Base-by-base conservation (phyloP, 2,797 vertebrate genomes). In the Pelobates cultripes region DNA sequence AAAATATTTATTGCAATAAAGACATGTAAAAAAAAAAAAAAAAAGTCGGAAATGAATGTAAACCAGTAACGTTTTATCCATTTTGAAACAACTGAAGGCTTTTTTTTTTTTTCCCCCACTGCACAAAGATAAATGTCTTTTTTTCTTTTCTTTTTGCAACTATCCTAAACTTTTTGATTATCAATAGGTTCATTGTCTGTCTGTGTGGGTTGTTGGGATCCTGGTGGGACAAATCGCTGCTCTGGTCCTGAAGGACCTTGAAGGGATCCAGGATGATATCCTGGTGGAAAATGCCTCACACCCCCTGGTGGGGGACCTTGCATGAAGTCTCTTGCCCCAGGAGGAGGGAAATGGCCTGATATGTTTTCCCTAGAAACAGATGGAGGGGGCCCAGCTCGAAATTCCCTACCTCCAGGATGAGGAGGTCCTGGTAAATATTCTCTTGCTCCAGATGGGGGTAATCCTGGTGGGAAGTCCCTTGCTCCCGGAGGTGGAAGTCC, bases 261-360 rank as follows among this genome's bases (percentile, higher is more conserved):
- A 57, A 91, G 92, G 66, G 93, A 91, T 86, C 92, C 88, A 78
- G 91, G 91, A 41, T 91, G 88, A 44, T 86, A 87, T 60, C 80
- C 80, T 57, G 57, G 40, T 14, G 74, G 74, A 4, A 77, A 82
- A 73, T 77, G 45, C 53, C 74, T 70, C 14, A 61, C 53, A 42
- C 73, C 79, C 47, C 10, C 10, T 40, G 40, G 45, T 28, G 15
- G 40, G 47, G 64, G 66, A 66, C 70, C 72, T 17, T 68, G 75
- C n/a, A 51, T 40, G 7, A 79, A 79, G 82, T 84, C 81, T 75
- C 66, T 83, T 14, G n/a, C 70, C 60, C 75, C 61, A 10, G 14
- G 15, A 66, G 90, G 91, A 17, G 90, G 88, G 9, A 61, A 14
- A 17, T 61, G 88, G 14, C 61, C 74, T 47, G 74, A 61, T 13